Evolutionary conservation across 2,888 invertebrate genomes (phyloP), one percentile per base, ranked within the genome.

Genomic region (Hirtodrosophila alboralis): DNA sequence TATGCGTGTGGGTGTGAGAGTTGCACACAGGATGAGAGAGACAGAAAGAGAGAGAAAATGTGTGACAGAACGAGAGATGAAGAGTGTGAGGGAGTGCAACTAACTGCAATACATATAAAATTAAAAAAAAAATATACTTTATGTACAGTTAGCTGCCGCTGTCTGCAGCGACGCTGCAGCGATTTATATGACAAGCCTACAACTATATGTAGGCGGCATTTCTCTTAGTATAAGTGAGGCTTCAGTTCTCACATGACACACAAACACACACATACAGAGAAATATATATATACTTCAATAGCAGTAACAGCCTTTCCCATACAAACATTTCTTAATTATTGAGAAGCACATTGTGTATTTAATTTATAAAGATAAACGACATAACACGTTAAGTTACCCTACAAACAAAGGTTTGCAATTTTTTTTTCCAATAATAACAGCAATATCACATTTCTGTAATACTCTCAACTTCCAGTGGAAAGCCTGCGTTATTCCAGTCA

Each of bases 311-410:
- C 23, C 23, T 23, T 23, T 7, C 23, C 23, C 23, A 16, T 27
- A 34, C 57, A 67, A 54, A 44, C 14, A 72, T 62, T 58, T 47
- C 58, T 71, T 71, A 71, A 71, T 71, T 73, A 67, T 71, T 67
- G 49, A 61, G 66, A 21, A 60, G 38, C 37, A 58, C 34, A 31
- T 38, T 49, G 49, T 40, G 61, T 47, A 47, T 56, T 65, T 52
- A 56, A 71, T 57, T 65, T 61, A 69, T 65, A 66, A 56, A 40
- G 51, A 40, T 49, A n/a, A n/a, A 68, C 64, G 51, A 37, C 9
- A 30, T 28, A 14, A 12, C 18, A n/a, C 12, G 44, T 13, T 36
- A 49, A 37, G 62, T 62, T 23, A 23, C 23, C 23, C 23, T 23
- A 8, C 23, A 23, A 23, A 23, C 23, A 23, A 23, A 6, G 23